Evolutionary conservation across 2,888 invertebrate species (phyloP).

Genomic region (Hypolimnas misippus): DNA sequence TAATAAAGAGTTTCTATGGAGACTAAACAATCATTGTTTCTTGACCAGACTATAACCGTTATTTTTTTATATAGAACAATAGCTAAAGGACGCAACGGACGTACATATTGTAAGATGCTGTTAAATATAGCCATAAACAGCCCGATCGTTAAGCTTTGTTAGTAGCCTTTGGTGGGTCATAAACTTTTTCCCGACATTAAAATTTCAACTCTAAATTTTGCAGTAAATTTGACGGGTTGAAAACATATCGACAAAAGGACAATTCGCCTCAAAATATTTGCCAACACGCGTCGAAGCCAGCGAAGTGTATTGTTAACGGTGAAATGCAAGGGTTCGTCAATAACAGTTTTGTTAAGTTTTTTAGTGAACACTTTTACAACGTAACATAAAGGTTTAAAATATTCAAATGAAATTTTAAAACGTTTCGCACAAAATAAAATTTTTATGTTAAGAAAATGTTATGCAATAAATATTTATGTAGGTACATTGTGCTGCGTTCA

Average conservation of each 20-base stretch:
- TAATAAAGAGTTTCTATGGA: slow-evolving; percentile 6
- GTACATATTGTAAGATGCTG: slow-evolving; percentile 58
- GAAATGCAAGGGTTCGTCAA: slow-evolving; percentile 78
- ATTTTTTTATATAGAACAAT: slow-evolving; percentile 45
- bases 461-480: background rate
- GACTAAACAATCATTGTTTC: slow-evolving; percentile 35
- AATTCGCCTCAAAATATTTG: slow-evolving; percentile 62
- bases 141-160: slow-evolving; percentile 66
- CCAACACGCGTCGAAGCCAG: slow-evolving; percentile 58
- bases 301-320: slow-evolving; percentile 64
- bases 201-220: slow-evolving; percentile 52
- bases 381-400: slow-evolving; percentile 55
- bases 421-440: slow-evolving; percentile 19
- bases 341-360: slow-evolving; percentile 67
- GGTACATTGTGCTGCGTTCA: background rate
- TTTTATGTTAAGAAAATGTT: slow-evolving; percentile 6
- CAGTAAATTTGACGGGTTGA: slow-evolving; percentile 68
- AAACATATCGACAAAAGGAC: slow-evolving; percentile 57
- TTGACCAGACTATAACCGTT: slow-evolving; percentile 52
- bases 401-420: slow-evolving; percentile 29
- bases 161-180: slow-evolving; percentile 72
- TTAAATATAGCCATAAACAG: slow-evolving; percentile 69
- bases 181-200: slow-evolving; percentile 56
- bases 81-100: slow-evolving; percentile 43
- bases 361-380: slow-evolving; percentile 61